Evolutionary conservation across 2,888 invertebrate genomes (phyloP).

Genomic region (Unio delphinus): DNA sequence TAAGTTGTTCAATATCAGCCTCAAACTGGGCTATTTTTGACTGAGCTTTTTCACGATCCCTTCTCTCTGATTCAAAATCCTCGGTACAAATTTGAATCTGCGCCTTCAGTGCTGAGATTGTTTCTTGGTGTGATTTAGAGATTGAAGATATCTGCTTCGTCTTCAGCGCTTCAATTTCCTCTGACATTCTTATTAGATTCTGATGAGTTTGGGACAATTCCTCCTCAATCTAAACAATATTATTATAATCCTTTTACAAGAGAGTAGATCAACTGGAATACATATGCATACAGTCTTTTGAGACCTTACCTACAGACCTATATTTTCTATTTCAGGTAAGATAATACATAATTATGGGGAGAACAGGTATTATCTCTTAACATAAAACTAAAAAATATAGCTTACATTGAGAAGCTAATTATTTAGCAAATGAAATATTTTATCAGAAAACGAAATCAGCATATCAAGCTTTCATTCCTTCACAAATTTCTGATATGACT

Average conservation of each 20-base stretch:
- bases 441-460: no score
- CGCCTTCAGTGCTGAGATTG: conserved; percentile 52
- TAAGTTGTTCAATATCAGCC: conserved; percentile 37
- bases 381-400: no score
- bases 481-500: no score
- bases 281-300: no score
- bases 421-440: no score
- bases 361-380: no score
- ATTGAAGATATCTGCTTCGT: conserved; percentile 2
- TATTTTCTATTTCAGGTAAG: no score
- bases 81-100: conserved; percentile 65
- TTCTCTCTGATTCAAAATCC: conserved; percentile 63
- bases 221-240: conserved; percentile 16
- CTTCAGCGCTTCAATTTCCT: conserved; percentile 22
- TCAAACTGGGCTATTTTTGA: conserved; percentile 40
- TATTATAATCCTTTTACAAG: not conserved
- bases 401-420: no score
- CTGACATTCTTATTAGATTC: conserved; percentile 14
- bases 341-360: no score
- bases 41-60: conserved; percentile 57
- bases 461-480: no score
- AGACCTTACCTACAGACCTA: no score
- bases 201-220: conserved; percentile 30
- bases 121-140: conserved; percentile 25
- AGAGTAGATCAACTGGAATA: no score